Evolutionary conservation across 2,888 invertebrate species (phyloP).

Genomic region (Melanotus villosus): DNA sequence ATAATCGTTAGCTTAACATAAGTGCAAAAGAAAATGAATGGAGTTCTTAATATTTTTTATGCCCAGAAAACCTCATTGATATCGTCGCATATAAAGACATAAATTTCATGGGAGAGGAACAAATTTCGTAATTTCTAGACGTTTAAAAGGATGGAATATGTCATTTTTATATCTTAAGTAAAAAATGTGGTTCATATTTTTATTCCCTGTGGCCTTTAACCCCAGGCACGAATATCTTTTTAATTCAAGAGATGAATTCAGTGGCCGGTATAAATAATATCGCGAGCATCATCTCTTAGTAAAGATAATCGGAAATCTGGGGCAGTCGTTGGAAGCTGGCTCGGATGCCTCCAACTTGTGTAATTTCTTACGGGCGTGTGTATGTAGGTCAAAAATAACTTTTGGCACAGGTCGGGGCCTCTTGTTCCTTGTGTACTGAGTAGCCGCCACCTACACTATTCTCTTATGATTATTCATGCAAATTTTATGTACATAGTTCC

Average conservation of each 20-base stretch:
- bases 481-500: constrained; percentile 8
- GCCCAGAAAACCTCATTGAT: too few relatives aligned
- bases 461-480: constrained; percentile 14
- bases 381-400: constrained; percentile 50
- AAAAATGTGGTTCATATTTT: neutral
- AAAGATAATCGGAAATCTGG: constrained; percentile 45
- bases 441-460: constrained; percentile 31
- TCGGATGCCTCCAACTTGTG: constrained; percentile 46
- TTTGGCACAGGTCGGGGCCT: constrained; percentile 48
- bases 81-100: too few relatives aligned
- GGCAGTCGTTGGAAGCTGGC: constrained; percentile 33
- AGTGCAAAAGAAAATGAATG: too few relatives aligned
- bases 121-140: too few relatives aligned
- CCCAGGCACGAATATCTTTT: constrained; percentile 2
- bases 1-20: too few relatives aligned
- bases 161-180: neutral
- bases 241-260: constrained; percentile 19
- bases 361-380: constrained; percentile 48
- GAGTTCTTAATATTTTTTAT: too few relatives aligned
- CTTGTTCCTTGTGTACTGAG: constrained; percentile 21
- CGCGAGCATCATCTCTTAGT: constrained; percentile 32
- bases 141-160: too few relatives aligned
- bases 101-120: too few relatives aligned
- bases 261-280: constrained; percentile 30
- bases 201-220: neutral